A percentile compares a stretch with the other conserved stretches of the same genome.
Conservation (phyloP, 92 coral and sea anemone species). For the Ricordea florida region DNA sequence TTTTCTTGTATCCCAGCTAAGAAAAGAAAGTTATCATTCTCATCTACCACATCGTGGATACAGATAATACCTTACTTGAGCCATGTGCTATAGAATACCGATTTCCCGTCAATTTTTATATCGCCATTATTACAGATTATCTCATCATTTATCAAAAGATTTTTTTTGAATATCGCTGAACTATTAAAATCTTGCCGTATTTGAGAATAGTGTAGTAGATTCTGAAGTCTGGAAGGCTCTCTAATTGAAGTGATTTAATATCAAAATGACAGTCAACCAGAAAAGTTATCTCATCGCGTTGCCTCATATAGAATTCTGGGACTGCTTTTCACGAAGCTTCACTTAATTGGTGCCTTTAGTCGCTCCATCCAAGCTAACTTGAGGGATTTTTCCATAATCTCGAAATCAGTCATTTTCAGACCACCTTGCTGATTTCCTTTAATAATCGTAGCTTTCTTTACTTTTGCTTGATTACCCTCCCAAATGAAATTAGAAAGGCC, state of each 20-base stretch:
- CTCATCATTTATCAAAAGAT: background rate
- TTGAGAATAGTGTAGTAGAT: background rate
- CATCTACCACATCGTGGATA: background rate
- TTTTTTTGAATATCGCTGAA: background rate
- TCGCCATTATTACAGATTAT: background rate
- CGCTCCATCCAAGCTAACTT: background rate
- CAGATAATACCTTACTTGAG: background rate
- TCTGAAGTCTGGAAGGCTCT: background rate
- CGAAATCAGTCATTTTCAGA: background rate
- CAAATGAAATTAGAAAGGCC: slow-evolving; percentile 12
- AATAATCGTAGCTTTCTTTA: slow-evolving; percentile 5
- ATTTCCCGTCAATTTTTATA: background rate
- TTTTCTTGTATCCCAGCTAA: background rate
- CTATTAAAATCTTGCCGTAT: slow-evolving; percentile 3
- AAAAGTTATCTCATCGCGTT: background rate
- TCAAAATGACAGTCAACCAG: background rate
- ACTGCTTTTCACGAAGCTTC: background rate
- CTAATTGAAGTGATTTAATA: background rate
- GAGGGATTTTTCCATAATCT: slow-evolving; percentile 5
- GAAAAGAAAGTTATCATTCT: background rate
- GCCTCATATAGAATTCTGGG: background rate
- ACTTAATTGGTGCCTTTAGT: background rate
- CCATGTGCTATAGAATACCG: background rate
- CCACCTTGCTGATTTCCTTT: background rate
- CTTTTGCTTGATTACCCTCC: slow-evolving; percentile 18